Conservation (phyloP, 2,113 vertebrate genomes). For the Phrynosoma blainvillii region DNA sequence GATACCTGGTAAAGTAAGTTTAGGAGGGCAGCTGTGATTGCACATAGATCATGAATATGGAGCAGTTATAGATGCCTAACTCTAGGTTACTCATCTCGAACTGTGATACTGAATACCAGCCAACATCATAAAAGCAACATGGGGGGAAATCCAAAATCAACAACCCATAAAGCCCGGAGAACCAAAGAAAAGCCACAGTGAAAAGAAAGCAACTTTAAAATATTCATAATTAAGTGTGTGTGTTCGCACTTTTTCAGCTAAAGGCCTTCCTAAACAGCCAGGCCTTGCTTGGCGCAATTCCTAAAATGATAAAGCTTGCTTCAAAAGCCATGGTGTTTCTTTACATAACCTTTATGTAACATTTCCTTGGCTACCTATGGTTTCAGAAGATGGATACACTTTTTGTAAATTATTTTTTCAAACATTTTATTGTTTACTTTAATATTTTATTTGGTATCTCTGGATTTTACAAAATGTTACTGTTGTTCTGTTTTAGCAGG, state of each 20-base stretch:
- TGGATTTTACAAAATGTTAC: not conserved
- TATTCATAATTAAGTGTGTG: not conserved
- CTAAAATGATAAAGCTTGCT: not conserved
- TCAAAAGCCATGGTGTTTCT: not conserved
- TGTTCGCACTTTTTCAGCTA: not conserved
- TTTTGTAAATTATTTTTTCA: not conserved
- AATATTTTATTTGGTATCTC: not conserved
- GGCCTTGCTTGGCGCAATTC: not conserved
- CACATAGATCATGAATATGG: too few species aligned
- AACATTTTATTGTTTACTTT: not conserved
- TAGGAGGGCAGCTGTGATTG: too few species aligned
- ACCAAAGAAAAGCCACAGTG: not conserved
- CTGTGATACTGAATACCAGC: too few species aligned
- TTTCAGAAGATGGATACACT: not conserved
- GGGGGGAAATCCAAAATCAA: not conserved
- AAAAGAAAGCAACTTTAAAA: not conserved
- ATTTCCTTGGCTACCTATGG: not conserved
- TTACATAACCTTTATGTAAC: not conserved
- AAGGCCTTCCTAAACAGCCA: slow-evolving; percentile 1
- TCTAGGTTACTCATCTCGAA: too few species aligned
- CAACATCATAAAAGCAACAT: not conserved
- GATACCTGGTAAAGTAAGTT: too few species aligned
- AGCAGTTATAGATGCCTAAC: too few species aligned
- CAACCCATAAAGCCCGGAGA: not conserved
- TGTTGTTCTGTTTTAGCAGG: not conserved